phyloP scores from a whole-genome alignment of 2,113 vertebrate genomes.

The Empidonax alnorum region DNA sequence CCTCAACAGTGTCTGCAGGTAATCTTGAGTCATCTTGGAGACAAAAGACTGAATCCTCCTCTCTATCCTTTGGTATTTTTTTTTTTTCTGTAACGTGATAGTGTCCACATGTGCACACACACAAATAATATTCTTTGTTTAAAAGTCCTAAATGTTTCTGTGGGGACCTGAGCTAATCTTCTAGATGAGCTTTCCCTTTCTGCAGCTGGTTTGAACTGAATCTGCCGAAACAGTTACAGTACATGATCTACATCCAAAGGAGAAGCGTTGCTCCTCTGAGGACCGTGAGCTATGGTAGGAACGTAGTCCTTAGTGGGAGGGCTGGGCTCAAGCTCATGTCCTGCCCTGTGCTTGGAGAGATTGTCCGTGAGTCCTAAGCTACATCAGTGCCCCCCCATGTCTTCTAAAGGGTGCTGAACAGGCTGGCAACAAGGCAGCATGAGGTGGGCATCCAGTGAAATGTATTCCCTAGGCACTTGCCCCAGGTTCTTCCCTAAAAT shows the following conservation, averaged over 20 bases:
- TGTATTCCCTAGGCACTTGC: neutral
- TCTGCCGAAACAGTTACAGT: neutral
- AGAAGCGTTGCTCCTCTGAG: neutral
- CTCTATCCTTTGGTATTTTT: neutral
- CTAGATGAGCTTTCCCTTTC: constrained; percentile 14
- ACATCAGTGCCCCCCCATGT: accelerated
- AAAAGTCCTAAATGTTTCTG: neutral
- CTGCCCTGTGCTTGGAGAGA: neutral
- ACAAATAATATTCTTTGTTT: neutral
- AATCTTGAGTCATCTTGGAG: neutral
- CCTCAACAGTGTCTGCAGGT: neutral
- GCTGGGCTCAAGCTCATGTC: neutral
- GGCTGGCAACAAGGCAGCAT: neutral
- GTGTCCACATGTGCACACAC: neutral
- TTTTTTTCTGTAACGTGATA: neutral
- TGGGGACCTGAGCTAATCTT: neutral
- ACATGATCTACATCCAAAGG: neutral
- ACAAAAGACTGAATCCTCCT: neutral
- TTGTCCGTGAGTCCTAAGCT: neutral
- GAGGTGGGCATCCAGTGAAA: neutral
- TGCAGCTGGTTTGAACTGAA: constrained; percentile 16
- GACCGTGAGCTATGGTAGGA: neutral
- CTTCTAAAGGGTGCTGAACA: neutral
- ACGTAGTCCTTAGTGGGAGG: accelerated
- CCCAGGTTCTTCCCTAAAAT: neutral